Percentiles rank a stretch among this genome's conserved stretches.
Evolutionary conservation across 2,113 vertebrate species (phyloP).

Genomic region (Monarcha castaneiventris): DNA sequence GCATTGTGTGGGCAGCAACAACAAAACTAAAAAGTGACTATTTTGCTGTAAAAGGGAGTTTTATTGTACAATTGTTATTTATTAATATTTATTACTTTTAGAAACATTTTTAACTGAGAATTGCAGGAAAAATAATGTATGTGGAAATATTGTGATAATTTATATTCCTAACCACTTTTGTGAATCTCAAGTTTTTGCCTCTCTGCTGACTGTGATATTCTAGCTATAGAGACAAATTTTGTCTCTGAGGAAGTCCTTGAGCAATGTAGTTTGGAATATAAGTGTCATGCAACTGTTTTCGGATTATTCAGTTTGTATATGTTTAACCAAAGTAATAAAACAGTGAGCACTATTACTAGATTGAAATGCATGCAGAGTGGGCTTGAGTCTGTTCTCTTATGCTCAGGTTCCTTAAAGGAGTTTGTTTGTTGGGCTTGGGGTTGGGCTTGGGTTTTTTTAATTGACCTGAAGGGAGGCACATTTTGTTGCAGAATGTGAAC

Average conservation of each 20-base stretch:
- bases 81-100: slow-evolving; percentile 64
- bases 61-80: slow-evolving; percentile 37
- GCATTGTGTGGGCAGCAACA: neutral
- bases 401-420: neutral
- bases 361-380: neutral
- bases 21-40: slow-evolving; percentile 5
- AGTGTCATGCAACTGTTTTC: slow-evolving; percentile 25
- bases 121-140: slow-evolving; percentile 33
- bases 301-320: slow-evolving; percentile 26
- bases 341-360: neutral
- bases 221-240: neutral
- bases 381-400: neutral
- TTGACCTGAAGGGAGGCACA: neutral
- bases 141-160: slow-evolving; percentile 47
- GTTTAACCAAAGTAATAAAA: slow-evolving; percentile 37
- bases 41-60: slow-evolving; percentile 45
- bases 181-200: slow-evolving; percentile 19
- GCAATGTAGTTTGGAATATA: slow-evolving; percentile 27
- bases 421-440: neutral
- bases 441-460: neutral
- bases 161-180: slow-evolving; percentile 48
- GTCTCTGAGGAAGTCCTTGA: slow-evolving; percentile 8
- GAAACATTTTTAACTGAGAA: slow-evolving; percentile 50
- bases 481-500: neutral
- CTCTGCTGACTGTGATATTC: neutral